These are phyloP conservation scores for Brienomyrus brachyistius DNA, from an alignment of 2,113 vertebrate species.

Conservation along the genomic window DNA sequence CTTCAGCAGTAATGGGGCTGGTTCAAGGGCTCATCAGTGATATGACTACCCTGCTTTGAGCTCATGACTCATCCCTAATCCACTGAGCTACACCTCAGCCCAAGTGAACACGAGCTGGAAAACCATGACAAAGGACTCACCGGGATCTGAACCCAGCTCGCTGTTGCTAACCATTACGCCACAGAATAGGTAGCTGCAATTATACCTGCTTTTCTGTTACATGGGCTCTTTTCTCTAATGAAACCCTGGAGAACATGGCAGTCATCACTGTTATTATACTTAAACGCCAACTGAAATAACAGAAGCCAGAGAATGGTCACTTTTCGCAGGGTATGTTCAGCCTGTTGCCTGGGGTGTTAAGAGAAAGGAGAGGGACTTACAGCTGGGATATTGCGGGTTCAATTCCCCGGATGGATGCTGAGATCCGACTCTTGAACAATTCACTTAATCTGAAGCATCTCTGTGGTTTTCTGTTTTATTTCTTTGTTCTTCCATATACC, in stretches of 20 bases:
- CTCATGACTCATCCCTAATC: background rate
- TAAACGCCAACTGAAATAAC: background rate
- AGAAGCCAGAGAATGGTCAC: background rate
- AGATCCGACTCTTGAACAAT: background rate
- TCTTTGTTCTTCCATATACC: background rate
- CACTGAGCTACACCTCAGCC: background rate
- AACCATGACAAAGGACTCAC: background rate
- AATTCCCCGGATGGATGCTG: background rate
- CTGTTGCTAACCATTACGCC: background rate
- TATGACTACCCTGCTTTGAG: background rate
- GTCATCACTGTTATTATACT: background rate
- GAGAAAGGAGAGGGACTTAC: background rate
- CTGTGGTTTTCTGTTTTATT: background rate
- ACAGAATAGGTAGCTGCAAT: background rate
- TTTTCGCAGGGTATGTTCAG: background rate
- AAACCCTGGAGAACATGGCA: background rate
- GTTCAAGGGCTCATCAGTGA: background rate
- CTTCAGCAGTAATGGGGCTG: background rate
- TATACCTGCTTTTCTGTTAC: background rate
- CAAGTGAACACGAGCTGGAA: background rate
- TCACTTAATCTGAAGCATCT: background rate
- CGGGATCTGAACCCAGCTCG: background rate
- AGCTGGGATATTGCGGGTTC: background rate
- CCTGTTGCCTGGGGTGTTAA: background rate
- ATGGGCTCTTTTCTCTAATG: background rate